Percentiles rank a stretch among this genome's conserved stretches.
Evolutionary conservation across 2,797 vertebrate genomes (phyloP).

Genomic region (Syngnathus acus): DNA sequence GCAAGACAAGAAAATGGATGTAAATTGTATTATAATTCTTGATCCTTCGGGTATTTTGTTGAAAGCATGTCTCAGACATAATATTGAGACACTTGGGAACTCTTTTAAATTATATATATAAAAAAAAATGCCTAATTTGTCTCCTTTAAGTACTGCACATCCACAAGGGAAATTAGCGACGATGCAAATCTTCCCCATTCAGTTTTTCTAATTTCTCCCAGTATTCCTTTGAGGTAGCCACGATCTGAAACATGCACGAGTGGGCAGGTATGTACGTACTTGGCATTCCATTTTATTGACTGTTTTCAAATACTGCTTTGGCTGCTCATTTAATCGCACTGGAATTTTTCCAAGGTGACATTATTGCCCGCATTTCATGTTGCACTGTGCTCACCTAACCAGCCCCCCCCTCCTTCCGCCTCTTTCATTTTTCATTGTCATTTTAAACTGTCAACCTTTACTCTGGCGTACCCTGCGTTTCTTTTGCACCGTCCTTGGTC

Average conservation of each 20-base stretch:
- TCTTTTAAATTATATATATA: neutral
- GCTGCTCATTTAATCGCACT: conserved; percentile 54
- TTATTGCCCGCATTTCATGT: conserved; percentile 55
- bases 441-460: conserved; percentile 65
- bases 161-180: neutral
- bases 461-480: conserved; percentile 28
- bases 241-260: neutral
- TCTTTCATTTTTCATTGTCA: conserved; percentile 69
- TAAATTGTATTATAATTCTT: neutral
- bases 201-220: neutral
- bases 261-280: neutral
- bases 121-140: neutral
- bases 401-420: conserved; percentile 7
- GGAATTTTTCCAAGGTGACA: conserved; percentile 72
- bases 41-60: neutral
- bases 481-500: conserved; percentile 55
- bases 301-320: conserved; percentile 39
- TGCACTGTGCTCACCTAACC: conserved; percentile 25
- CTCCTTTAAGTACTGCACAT: neutral
- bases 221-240: neutral
- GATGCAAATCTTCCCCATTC: neutral
- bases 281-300: conserved; percentile 27
- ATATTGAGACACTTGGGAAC: neutral
- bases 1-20: neutral
- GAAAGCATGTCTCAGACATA: too few relatives aligned